Base-by-base conservation (phyloP, 2,797 vertebrate genomes). In the Anguilla marmorata region DNA sequence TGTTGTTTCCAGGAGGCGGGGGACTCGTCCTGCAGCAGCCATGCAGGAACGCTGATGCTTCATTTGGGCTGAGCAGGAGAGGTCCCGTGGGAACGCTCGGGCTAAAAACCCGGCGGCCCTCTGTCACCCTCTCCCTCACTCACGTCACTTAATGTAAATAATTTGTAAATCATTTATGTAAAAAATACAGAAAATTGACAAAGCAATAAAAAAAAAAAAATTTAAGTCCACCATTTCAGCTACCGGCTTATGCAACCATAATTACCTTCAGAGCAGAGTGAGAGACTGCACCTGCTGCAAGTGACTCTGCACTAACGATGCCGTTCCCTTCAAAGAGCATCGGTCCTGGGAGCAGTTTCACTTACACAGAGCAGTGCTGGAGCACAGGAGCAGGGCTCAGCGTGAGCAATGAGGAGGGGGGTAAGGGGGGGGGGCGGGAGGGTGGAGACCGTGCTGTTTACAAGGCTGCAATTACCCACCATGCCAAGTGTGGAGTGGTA, bases 11-110 rank as follows among this genome's bases (percentile, higher is more conserved):
- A 66, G 50, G 33, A 69, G 12, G 11, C 3, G 5, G 30, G 19
- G 41, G 41, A 2, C 14, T 54, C 3, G 30, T 0, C 84, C 27
- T 11, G 79, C 24, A 0, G 48, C 12, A 19, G 7, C 27, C 11
- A 1, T 5, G 80, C 48, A 48, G 27, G 30, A 72, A 16, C n/a
- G 85, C 52, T 88, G 66, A 85, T 76, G 52, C 58, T 58, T 85
- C 3, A 27, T 37, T 60, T 37, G 72, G 69, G 21, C 48, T 58
- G 58, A 79, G 63, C 21, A 41, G 0, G 63, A 37, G 69, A 1
- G 14, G 0, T 58, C 86, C 74, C 86, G 6, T 8, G 86, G 50
- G 86, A 74, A 4, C 11, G 24, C 9, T 50, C 41, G 27, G 16
- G 30, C 41, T 82, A 66, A 85, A 85, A 19, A 8, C 60, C 60